Conservation (phyloP, 2,888 invertebrate genomes). For the Dione juno region DNA sequence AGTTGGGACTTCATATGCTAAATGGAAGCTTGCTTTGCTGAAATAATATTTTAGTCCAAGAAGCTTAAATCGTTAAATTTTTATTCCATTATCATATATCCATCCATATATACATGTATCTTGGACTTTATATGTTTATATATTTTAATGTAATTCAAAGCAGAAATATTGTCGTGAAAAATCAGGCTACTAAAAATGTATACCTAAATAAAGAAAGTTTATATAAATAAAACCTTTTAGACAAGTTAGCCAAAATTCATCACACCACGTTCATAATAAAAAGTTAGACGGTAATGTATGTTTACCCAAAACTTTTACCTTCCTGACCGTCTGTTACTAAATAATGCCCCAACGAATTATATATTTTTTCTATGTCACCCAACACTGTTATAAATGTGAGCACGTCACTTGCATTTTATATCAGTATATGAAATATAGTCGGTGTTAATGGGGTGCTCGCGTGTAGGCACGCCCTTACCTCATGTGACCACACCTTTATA, state of each 20-base stretch:
- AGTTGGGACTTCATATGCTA: conserved; percentile 9
- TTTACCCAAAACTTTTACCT: conserved; percentile 51
- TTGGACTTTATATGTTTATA: neutral
- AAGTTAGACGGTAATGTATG: conserved; percentile 31
- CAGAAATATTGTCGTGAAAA: too few species aligned
- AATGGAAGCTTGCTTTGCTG: neutral
- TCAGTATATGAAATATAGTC: conserved; percentile 72
- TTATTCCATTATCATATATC: neutral
- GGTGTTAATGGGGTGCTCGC: conserved; percentile 73
- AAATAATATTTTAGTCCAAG: neutral
- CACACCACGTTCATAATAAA: conserved; percentile 18
- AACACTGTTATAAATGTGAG: conserved; percentile 70
- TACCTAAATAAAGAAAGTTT: neutral
- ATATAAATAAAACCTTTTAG: neutral
- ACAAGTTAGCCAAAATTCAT: conserved; percentile 8
- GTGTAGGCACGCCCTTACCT: conserved; percentile 70
- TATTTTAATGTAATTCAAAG: too few species aligned
- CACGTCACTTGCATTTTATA: conserved; percentile 74
- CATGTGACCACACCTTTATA: conserved; percentile 59
- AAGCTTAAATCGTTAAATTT: neutral
- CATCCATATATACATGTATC: neutral
- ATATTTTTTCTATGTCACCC: conserved; percentile 61
- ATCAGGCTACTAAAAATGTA: neutral
- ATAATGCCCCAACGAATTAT: conserved; percentile 58
- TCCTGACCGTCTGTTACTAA: conserved; percentile 55